Conservation (phyloP, 92 coral and sea anemone genomes). For the Palythoa heliodiscus region DNA sequence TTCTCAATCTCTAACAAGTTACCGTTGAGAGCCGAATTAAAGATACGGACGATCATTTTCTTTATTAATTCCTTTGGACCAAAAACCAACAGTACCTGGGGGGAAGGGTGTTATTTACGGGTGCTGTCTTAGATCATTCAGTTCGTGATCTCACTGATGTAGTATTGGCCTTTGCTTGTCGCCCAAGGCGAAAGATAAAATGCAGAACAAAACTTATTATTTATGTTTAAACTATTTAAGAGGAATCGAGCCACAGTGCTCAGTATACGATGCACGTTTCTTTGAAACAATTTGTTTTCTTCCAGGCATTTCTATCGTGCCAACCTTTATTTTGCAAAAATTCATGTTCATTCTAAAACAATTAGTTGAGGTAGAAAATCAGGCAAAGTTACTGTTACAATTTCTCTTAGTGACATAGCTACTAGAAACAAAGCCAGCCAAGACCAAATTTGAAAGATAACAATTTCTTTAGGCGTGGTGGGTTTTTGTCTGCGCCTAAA, state of each 20-base stretch:
- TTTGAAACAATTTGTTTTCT: not conserved
- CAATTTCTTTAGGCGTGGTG: not conserved
- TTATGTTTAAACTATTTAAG: conserved; percentile 17
- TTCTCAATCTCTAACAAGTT: no score
- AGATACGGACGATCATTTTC: no score
- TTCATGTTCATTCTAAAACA: not conserved
- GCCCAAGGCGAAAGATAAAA: conserved; percentile 27
- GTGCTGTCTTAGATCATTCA: no score
- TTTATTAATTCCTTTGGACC: no score
- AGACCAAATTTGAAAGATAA: not conserved
- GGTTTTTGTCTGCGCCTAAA: not conserved
- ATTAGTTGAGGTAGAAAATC: no score
- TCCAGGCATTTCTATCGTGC: not conserved
- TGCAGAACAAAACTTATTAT: conserved; percentile 37
- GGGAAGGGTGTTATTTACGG: no score
- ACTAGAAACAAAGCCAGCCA: not conserved
- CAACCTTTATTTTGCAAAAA: not conserved
- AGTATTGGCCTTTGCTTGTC: not conserved
- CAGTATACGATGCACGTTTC: not conserved
- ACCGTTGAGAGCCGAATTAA: no score
- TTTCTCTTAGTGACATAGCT: not conserved
- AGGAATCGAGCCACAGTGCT: not conserved
- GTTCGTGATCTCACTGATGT: not conserved
- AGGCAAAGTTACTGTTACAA: not conserved
- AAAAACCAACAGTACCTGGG: no score